Evolutionary conservation across 2,113 vertebrate species (phyloP).

Genomic region (Tetrax tetrax): DNA sequence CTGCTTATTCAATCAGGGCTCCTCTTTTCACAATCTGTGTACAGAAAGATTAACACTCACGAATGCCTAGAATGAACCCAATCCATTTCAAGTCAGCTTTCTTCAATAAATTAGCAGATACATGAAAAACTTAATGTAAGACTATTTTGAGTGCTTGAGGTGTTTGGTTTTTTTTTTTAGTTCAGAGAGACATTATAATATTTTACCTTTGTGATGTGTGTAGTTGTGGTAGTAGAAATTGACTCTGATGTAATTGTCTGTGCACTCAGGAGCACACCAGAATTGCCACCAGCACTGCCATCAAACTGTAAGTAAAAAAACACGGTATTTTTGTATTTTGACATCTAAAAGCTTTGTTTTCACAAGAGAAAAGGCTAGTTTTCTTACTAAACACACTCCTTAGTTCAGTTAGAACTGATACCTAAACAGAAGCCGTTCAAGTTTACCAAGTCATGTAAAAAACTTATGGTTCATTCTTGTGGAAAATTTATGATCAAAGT

Average conservation of each 20-base stretch:
- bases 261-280: slow-evolving; percentile 90
- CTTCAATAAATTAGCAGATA: background rate
- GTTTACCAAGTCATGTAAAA: background rate
- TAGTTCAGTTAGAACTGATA: background rate
- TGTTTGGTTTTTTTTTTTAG: background rate
- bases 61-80: background rate
- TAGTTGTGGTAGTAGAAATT: slow-evolving; percentile 95
- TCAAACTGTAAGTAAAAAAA: slow-evolving; percentile 81
- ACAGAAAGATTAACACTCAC: background rate
- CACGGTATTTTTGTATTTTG: background rate
- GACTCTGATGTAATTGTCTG: slow-evolving; percentile 98
- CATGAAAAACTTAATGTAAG: background rate
- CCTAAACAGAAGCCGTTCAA: background rate
- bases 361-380: background rate
- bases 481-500: background rate
- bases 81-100: background rate
- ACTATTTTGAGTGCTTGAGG: background rate
- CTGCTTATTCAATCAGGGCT: background rate
- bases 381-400: background rate
- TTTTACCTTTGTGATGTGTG: slow-evolving; percentile 98
- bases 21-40: background rate
- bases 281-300: slow-evolving; percentile 81
- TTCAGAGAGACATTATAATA: background rate
- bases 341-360: background rate
- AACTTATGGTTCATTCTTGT: background rate